Conservation (phyloP, 1,140 invertebrate species). For the Cephus cinctus region DNA sequence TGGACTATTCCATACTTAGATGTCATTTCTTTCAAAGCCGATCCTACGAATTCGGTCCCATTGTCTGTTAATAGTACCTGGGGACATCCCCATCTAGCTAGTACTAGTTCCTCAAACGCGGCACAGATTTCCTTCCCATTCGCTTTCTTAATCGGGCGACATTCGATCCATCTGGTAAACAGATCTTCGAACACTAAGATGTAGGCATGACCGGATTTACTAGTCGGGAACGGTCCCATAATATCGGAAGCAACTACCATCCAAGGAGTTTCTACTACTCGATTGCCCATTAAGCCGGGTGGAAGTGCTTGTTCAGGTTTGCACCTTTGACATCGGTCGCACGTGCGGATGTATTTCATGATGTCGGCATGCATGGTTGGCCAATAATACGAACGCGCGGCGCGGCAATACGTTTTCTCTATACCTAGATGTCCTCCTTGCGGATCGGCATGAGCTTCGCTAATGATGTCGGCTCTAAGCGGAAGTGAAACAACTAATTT, state of each 20-base stretch:
- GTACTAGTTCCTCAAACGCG: constrained; percentile 28
- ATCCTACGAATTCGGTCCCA: constrained; percentile 44
- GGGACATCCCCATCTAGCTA: constrained; percentile 35
- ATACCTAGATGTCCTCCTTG: constrained; percentile 16
- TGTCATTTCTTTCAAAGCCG: neutral
- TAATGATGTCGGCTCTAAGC: neutral
- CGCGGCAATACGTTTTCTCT: constrained; percentile 14
- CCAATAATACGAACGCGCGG: constrained; percentile 17
- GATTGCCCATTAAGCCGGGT: constrained; percentile 32
- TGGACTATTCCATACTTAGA: constrained; percentile 23
- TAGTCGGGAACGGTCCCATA: constrained; percentile 40
- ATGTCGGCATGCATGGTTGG: constrained; percentile 21
- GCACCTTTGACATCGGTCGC: constrained; percentile 24
- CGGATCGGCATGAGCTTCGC: constrained; percentile 15
- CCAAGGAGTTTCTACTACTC: constrained; percentile 27
- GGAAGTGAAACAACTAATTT: constrained; percentile 12
- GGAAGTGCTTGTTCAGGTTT: constrained; percentile 31
- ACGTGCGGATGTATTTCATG: constrained; percentile 15
- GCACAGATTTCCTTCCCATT: constrained; percentile 24
- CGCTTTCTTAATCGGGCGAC: constrained; percentile 23
- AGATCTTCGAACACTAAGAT: constrained; percentile 39
- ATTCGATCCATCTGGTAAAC: constrained; percentile 38
- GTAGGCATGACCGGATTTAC: constrained; percentile 34
- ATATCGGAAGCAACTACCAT: constrained; percentile 38
- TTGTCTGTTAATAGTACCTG: constrained; percentile 43